A percentile compares a stretch with the other conserved stretches of the same genome.
phyloP scores from a whole-genome alignment of 2,888 invertebrate species.

The Taenaris catops region DNA sequence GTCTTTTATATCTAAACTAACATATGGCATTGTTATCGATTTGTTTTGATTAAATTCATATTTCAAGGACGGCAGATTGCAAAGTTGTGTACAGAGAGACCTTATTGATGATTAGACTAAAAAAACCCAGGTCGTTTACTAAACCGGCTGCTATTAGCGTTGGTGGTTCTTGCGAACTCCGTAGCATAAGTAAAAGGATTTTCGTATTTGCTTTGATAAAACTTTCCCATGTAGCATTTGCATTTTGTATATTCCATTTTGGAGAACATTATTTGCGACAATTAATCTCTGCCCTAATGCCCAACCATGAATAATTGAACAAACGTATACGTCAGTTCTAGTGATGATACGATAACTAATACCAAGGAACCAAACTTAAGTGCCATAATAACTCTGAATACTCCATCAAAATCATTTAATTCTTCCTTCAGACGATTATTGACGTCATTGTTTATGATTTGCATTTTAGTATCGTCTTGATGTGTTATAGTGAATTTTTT shows the following conservation, averaged over 20 bases:
- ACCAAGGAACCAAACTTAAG: slow-evolving; percentile 40
- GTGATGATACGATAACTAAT: slow-evolving; percentile 39
- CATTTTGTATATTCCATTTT: slow-evolving; percentile 45
- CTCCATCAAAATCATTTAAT: slow-evolving; percentile 32
- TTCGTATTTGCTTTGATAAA: slow-evolving; percentile 45
- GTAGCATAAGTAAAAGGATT: slow-evolving; percentile 43
- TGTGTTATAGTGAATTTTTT: background rate
- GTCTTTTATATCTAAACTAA: too few species aligned
- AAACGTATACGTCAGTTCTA: slow-evolving; percentile 43
- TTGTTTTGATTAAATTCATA: too few species aligned
- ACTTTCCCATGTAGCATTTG: slow-evolving; percentile 57
- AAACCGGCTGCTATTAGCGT: slow-evolving; percentile 49
- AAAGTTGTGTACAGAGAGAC: too few species aligned
- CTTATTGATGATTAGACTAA: too few species aligned
- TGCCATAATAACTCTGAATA: slow-evolving; percentile 40
- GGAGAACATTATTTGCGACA: slow-evolving; percentile 42
- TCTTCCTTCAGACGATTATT: slow-evolving; percentile 31
- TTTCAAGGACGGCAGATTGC: too few species aligned
- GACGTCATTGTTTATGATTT: slow-evolving; percentile 34
- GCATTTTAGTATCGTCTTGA: slow-evolving; percentile 17
- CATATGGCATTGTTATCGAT: too few species aligned
- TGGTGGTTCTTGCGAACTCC: slow-evolving; percentile 45
- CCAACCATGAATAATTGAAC: slow-evolving; percentile 46
- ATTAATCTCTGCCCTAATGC: slow-evolving; percentile 46
- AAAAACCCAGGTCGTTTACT: too few species aligned